Percentiles rank a stretch among this genome's conserved stretches.
These are phyloP conservation scores for Gasterosteus aculeatus DNA, from an alignment of 2,113 vertebrate species.

Conservation along the genomic window DNA sequence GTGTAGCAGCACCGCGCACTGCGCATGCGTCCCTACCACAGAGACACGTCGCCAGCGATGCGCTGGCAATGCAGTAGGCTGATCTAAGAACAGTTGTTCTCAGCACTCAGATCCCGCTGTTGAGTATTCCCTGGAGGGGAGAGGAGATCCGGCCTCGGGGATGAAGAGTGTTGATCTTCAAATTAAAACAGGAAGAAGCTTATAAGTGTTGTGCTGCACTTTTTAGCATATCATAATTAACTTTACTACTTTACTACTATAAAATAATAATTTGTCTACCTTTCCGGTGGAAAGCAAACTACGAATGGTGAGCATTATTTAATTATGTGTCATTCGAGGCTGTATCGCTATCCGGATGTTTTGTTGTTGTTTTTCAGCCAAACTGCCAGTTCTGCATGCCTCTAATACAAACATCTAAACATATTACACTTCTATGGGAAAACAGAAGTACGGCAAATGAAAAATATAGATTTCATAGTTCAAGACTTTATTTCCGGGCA, in stretches of 20 bases:
- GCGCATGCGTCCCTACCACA: constrained; percentile 61
- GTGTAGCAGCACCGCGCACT: not conserved
- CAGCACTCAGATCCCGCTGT: not conserved
- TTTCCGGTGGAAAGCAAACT: not conserved
- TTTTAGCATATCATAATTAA: not conserved
- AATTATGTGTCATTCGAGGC: not conserved
- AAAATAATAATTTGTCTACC: not conserved
- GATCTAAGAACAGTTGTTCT: constrained; percentile 31
- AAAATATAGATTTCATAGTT: not conserved
- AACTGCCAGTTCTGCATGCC: not conserved
- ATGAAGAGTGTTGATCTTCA: not conserved
- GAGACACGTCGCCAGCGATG: constrained; percentile 14
- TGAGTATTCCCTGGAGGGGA: constrained; percentile 6
- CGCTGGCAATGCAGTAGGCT: constrained; percentile 1
- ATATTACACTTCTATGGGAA: not conserved
- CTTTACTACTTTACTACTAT: not conserved
- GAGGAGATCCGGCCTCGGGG: constrained; percentile 17
- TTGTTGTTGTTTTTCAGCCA: not conserved
- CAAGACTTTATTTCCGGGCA: not conserved
- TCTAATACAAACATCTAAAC: not conserved
- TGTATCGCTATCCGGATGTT: not conserved
- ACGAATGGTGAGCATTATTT: not conserved
- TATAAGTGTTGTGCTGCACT: too few relatives aligned
- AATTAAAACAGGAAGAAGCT: not conserved
- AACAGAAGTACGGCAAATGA: not conserved